A percentile compares a stretch with the other conserved stretches of the same genome.
Conservation (phyloP, 2,113 vertebrate genomes). For the Canis aureus region DNA sequence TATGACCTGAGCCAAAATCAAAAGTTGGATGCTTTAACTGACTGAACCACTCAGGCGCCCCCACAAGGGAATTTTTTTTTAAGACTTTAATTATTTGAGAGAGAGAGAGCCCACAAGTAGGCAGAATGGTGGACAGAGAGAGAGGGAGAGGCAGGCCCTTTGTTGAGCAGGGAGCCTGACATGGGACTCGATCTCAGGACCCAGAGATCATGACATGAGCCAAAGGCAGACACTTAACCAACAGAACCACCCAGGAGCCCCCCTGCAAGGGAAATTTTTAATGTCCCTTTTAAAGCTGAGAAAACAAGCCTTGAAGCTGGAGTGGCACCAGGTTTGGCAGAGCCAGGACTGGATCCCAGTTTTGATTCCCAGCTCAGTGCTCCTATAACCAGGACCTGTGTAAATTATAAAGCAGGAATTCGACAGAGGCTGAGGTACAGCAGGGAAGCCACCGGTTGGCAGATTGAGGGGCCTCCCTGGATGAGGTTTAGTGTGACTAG, state of each 20-base stretch:
- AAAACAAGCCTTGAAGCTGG: neutral
- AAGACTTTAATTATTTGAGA: too few relatives aligned
- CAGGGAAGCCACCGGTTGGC: accelerated
- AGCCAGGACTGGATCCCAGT: neutral
- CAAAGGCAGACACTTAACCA: accelerated
- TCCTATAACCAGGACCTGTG: neutral
- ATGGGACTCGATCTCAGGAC: neutral
- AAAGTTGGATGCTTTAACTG: neutral
- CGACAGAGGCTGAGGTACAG: neutral
- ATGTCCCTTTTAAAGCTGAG: conserved; percentile 48
- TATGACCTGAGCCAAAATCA: neutral
- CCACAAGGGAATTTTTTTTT: neutral
- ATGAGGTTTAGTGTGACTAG: neutral
- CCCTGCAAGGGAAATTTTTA: neutral
- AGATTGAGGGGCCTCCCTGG: neutral
- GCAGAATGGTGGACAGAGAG: too few relatives aligned
- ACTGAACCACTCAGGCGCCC: neutral
- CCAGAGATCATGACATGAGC: neutral
- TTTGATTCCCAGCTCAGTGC: neutral
- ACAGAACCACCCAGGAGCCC: neutral
- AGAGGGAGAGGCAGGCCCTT: too few relatives aligned
- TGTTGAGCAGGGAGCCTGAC: too few relatives aligned
- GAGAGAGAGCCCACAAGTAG: too few relatives aligned
- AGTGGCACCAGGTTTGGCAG: neutral
- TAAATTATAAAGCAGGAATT: neutral